These are phyloP conservation scores for Ochotona princeps DNA, from an alignment of 2,113 vertebrate species.

Conservation along the genomic window DNA sequence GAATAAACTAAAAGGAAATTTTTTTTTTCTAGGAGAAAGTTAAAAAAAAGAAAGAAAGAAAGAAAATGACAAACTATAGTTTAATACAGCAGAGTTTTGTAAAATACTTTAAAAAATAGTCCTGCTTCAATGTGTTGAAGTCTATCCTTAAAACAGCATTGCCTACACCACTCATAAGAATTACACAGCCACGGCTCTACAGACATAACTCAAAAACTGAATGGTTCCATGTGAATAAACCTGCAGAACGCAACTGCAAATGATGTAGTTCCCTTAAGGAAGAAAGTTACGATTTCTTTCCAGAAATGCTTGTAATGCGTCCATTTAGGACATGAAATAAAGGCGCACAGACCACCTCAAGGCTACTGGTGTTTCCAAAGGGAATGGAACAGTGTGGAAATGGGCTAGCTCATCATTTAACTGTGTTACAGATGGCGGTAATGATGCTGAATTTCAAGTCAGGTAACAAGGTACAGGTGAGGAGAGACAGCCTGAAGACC, in stretches of 20 bases:
- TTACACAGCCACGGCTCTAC: background rate
- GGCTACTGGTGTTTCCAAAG: background rate
- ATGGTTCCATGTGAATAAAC: constrained; percentile 26
- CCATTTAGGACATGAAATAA: no score
- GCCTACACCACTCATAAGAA: background rate
- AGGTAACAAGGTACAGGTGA: background rate
- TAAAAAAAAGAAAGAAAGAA: background rate
- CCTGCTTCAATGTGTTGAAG: constrained; percentile 24
- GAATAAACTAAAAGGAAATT: constrained; percentile 17
- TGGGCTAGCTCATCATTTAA: background rate
- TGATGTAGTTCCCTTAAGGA: background rate
- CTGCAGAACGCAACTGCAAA: background rate
- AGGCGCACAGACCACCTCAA: no score
- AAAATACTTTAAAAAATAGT: background rate
- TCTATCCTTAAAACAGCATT: constrained; percentile 7
- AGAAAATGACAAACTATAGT: background rate
- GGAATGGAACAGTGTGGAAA: background rate
- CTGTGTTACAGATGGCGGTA: background rate
- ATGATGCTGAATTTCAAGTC: constrained; percentile 19
- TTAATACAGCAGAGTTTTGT: constrained; percentile 34
- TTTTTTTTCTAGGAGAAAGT: constrained; percentile 15
- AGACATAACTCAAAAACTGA: background rate
- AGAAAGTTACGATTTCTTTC: constrained; percentile 29
- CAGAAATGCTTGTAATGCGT: constrained; percentile 32
- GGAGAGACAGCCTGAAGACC: background rate